A percentile compares a stretch with the other conserved stretches of the same genome.
These are phyloP conservation scores for Mycteria americana DNA, from an alignment of 2,797 vertebrate species.

Conservation along the genomic window DNA sequence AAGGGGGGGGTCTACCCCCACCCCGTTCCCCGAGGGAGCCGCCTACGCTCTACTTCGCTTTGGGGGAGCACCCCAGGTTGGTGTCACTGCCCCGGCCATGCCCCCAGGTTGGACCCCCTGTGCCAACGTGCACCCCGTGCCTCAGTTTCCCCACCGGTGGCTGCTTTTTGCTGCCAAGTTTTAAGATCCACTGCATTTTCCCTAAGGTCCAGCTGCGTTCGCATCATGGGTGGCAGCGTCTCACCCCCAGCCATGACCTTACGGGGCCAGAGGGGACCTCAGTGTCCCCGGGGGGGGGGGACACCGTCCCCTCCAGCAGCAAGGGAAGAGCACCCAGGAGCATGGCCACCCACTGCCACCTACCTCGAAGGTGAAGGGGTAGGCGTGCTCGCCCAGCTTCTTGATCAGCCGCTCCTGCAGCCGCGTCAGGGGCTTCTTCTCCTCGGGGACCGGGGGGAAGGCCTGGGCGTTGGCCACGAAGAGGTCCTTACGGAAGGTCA, in stretches of 20 bases:
- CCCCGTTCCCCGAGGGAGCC: neutral
- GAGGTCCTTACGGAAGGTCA: conserved; percentile 94
- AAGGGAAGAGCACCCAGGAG: neutral
- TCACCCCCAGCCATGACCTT: neutral
- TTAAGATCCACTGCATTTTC: neutral
- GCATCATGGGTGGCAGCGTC: neutral
- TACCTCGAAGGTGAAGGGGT: conserved; percentile 93
- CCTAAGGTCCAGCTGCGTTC: neutral
- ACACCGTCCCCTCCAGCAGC: neutral
- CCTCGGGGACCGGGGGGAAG: conserved; percentile 86
- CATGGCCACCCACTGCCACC: accelerated
- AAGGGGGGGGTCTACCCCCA: neutral
- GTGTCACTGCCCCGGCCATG: neutral
- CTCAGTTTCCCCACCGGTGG: neutral
- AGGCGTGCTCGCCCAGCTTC: conserved; percentile 91
- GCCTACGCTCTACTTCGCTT: neutral
- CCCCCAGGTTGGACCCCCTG: accelerated
- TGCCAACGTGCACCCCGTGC: neutral
- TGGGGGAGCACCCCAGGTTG: neutral
- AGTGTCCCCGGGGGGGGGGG: accelerated
- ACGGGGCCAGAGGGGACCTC: neutral
- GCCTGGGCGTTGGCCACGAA: conserved; percentile 90
- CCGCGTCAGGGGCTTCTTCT: conserved; percentile 85
- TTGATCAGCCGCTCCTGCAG: conserved; percentile 94
- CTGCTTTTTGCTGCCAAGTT: neutral